phyloP scores from a whole-genome alignment of 2,888 invertebrate genomes.

The Lumbricus terrestris region DNA sequence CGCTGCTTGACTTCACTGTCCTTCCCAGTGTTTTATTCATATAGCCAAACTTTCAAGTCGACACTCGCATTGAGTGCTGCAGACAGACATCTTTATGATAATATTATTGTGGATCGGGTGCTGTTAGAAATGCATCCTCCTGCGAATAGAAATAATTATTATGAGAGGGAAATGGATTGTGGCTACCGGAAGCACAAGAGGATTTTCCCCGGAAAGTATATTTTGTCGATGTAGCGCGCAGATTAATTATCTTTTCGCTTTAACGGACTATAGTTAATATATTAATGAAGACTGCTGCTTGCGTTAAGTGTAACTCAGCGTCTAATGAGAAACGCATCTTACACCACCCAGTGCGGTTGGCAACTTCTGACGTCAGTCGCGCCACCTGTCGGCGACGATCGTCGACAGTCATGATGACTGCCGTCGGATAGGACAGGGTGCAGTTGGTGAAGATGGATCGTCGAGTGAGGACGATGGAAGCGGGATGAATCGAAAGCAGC shows the following conservation, averaged over 20 bases:
- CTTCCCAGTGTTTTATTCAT: neutral
- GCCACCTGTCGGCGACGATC: conserved; percentile 7
- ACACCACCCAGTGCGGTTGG: neutral
- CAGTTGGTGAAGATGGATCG: neutral
- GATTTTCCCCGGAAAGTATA: too few relatives aligned
- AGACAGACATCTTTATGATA: neutral
- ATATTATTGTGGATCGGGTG: too few relatives aligned
- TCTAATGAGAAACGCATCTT: neutral
- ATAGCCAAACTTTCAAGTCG: neutral
- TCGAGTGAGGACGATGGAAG: neutral
- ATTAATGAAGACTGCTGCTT: neutral
- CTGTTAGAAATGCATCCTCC: too few relatives aligned
- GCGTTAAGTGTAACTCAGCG: neutral
- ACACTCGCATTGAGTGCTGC: neutral
- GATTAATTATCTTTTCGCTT: too few relatives aligned
- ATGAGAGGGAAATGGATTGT: too few relatives aligned
- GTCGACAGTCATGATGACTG: neutral
- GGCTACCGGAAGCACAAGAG: too few relatives aligned
- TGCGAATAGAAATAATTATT: too few relatives aligned
- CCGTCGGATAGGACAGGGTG: neutral
- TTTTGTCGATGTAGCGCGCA: too few relatives aligned
- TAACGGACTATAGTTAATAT: too few relatives aligned
- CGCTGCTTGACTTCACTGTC: too few relatives aligned
- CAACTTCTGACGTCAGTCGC: neutral
- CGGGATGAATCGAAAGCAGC: neutral